Evolutionary conservation across 2,888 invertebrate genomes (phyloP), one percentile per base, ranked within the genome.

Genomic region (Schizaphis graminum): DNA sequence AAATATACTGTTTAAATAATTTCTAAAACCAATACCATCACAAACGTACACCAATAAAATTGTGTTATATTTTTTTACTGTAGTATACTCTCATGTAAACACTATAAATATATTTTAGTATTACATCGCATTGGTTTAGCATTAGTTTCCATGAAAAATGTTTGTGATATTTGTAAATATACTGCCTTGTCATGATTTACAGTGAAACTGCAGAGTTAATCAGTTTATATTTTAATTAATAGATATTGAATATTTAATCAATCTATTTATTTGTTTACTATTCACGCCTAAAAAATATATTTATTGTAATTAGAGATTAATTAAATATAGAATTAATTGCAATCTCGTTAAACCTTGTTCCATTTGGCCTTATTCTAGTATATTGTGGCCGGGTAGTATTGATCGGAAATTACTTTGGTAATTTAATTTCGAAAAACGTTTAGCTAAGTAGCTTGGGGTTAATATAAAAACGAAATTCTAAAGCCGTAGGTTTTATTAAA

Each of bases 391-490:
- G 28, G 28, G 35, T 35, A 77, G 21, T 85, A 86, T 85, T 57
- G 44, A 85, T 86, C 44, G 44, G n/a, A 91, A 91, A 86, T 91
- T 91, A 57, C 44, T 85, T 44, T 47, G 24, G 57, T 44, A 91
- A 86, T 91, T 57, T 91, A 86, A 91, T 85, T 91, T 44, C 53
- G 24, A 86, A 91, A 91, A 91, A 56, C 28, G 28, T 91, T 77
- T 77, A 77, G 49, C 11, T 84, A 91, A 84, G 41, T 85, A 26
- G 16, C 35, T 41, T 44, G 77, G 24, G 21, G n/a, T 67, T 47
- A 10, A 67, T 90, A 47, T 61, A 35, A 84, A 35, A 91, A 84
- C 77, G 49, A 77, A 77, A 91, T 77, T 91, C 77, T 24, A 53
- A 84, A 47, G 21, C 28, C 7, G n/a, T 84, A 41, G 49, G 56